Evolutionary conservation across 1,140 invertebrate genomes (phyloP), one percentile per base, ranked within the genome.

Genomic region (Spodoptera litura): DNA sequence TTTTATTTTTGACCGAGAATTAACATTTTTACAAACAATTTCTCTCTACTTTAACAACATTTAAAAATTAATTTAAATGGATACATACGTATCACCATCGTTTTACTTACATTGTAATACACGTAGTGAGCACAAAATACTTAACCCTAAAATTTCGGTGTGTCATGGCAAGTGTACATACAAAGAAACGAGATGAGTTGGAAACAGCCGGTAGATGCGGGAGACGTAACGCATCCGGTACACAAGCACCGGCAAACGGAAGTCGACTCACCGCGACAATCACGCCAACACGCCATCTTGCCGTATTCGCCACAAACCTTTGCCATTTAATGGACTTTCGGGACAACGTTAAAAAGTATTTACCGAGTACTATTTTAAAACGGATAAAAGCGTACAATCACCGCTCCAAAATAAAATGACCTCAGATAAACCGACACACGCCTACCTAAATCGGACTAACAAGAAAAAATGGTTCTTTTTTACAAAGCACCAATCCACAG

Each of bases 401-500:
- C 49, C 20, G 4, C 38, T 64, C 25, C 27, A 53, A 52, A 56
- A 71, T 71, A 15, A 59, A 64, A 38, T 25, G 31, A 58, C 56
- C 71, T 56, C 71, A 51, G 31, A 73, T 61, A 73, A 73, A 73
- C 49, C 58, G 9, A 59, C 15, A 35, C 8, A 11, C 27, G 59
- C 44, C 25, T 75, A 53, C 53, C 73, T 75, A 75, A 75, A 81
- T 58, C 66, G 71, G 79, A 80, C 79, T 78, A 85, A 85, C 81
- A 83, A 83, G 81, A 82, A 84, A 78, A 81, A 80, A 78, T 49
- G 58, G 81, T 80, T 35, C 38, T 31, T 82, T 85, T 88, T 90
- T 87, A 85, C 85, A 78, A 85, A 86, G 83, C 81, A 87, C 88
- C 87, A 90, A 90, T 92, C 86, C 90, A 87, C 83, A 80, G 87